A percentile compares a stretch with the other conserved stretches of the same genome.
Evolutionary conservation across 2,797 vertebrate species (phyloP).

Genomic region (Neostethus bicornis): DNA sequence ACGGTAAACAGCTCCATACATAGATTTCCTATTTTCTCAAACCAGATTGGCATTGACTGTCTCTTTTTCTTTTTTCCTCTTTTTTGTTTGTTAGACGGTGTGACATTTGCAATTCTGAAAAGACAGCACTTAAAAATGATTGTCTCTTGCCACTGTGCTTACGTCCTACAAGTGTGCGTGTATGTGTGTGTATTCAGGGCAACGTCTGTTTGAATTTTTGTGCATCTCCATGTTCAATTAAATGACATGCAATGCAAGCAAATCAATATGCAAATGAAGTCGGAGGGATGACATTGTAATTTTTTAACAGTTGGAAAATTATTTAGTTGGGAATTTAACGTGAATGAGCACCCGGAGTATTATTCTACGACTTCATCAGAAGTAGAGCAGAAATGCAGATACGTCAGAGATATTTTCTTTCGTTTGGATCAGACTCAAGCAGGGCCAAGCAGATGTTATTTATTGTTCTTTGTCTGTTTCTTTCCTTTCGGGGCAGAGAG

Average conservation of each 20-base stretch:
- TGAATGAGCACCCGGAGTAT: constrained; percentile 48
- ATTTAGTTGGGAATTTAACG: constrained; percentile 57
- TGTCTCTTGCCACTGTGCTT: constrained; percentile 54
- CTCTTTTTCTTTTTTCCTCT: constrained; percentile 29
- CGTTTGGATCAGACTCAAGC: constrained; percentile 64
- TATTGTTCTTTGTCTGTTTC: constrained; percentile 77
- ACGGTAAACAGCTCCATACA: constrained; percentile 65
- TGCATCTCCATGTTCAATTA: constrained; percentile 36
- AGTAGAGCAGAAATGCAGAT: constrained; percentile 58
- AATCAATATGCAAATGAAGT: constrained; percentile 69
- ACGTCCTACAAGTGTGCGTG: constrained; percentile 69
- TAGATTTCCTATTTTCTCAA: constrained; percentile 55
- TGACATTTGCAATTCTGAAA: constrained; percentile 64
- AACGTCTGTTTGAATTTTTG: constrained; percentile 70
- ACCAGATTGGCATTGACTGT: constrained; percentile 55
- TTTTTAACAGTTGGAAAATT: constrained; percentile 69
- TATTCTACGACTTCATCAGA: constrained; percentile 61
- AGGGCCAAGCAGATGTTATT: constrained; percentile 78
- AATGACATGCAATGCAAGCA: constrained; percentile 43
- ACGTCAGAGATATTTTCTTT: constrained; percentile 71
- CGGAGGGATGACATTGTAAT: constrained; percentile 72
- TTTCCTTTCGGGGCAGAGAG: constrained; percentile 59
- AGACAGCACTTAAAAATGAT: constrained; percentile 65
- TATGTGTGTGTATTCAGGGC: constrained; percentile 37
- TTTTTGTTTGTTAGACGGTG: constrained; percentile 35